Evolutionary conservation across 2,797 vertebrate species (phyloP).

Genomic region (Alosa sapidissima): DNA sequence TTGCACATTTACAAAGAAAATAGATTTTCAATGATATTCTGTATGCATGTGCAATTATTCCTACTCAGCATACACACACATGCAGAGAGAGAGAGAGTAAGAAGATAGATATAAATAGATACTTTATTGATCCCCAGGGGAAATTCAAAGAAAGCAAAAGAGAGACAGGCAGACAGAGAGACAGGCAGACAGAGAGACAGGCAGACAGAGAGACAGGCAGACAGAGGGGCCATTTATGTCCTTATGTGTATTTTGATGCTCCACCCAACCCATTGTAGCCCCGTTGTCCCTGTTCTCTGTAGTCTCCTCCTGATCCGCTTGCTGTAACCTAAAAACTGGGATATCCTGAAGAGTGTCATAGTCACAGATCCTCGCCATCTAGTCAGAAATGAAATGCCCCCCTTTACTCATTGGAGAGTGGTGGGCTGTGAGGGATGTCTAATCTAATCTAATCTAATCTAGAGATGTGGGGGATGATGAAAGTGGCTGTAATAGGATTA

Average conservation of each 20-base stretch:
- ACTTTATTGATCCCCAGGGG: no score
- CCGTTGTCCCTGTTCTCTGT: background rate
- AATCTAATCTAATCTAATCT: slow-evolving; percentile 66
- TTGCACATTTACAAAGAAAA: no score
- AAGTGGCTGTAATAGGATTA: slow-evolving; percentile 75
- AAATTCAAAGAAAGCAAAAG: no score
- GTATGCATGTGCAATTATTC: background rate
- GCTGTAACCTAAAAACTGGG: background rate
- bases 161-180: background rate
- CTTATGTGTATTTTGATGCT: background rate
- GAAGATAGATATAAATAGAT: no score
- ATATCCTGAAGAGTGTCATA: slow-evolving; percentile 1
- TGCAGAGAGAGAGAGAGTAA: background rate
- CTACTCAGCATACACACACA: background rate
- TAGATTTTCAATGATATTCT: background rate
- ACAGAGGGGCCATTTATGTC: background rate
- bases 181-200: background rate
- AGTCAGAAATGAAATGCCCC: background rate
- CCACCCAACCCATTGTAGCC: background rate
- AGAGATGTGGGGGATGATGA: slow-evolving; percentile 70
- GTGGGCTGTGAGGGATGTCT: slow-evolving; percentile 51
- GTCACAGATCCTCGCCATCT: slow-evolving; percentile 7
- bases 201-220: background rate
- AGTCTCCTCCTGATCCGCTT: background rate
- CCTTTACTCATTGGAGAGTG: background rate